These are phyloP conservation scores for Leucoma salicis DNA, from an alignment of 2,888 invertebrate genomes.

Conservation along the genomic window DNA sequence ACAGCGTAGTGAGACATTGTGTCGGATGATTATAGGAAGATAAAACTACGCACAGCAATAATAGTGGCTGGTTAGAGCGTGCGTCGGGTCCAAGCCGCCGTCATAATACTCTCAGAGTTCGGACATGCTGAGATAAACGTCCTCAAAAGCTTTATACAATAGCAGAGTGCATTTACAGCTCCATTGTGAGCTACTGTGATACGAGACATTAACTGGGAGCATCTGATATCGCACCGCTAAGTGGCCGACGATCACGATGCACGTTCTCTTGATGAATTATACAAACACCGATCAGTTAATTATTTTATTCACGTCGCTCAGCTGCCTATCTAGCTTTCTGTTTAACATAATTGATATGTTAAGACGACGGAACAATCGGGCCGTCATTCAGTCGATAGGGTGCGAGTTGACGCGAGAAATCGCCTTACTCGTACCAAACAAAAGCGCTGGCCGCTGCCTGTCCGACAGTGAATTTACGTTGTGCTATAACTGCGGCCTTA, in stretches of 20 bases:
- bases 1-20: neutral
- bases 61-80: neutral
- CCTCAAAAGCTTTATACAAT: constrained; percentile 54
- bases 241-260: constrained; percentile 63
- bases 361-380: constrained; percentile 76
- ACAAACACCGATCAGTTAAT: constrained; percentile 81
- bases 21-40: neutral
- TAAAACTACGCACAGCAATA: neutral
- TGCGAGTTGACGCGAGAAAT: constrained; percentile 31
- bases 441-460: constrained; percentile 36
- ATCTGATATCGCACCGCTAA: constrained; percentile 72
- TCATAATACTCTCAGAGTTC: constrained; percentile 37
- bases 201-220: constrained; percentile 48
- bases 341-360: constrained; percentile 81
- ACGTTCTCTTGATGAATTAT: constrained; percentile 74
- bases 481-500: constrained; percentile 30
- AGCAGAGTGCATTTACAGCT: constrained; percentile 63
- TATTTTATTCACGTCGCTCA: constrained; percentile 81
- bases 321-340: constrained; percentile 72
- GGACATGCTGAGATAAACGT: constrained; percentile 50
- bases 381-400: constrained; percentile 54
- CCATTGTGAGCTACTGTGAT: constrained; percentile 58
- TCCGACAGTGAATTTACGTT: constrained; percentile 46
- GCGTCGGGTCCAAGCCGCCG: neutral
- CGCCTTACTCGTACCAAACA: constrained; percentile 23